Evolutionary conservation across 2,113 vertebrate species (phyloP), one percentile per base, ranked within the genome.

Genomic region (Cervus canadensis): DNA sequence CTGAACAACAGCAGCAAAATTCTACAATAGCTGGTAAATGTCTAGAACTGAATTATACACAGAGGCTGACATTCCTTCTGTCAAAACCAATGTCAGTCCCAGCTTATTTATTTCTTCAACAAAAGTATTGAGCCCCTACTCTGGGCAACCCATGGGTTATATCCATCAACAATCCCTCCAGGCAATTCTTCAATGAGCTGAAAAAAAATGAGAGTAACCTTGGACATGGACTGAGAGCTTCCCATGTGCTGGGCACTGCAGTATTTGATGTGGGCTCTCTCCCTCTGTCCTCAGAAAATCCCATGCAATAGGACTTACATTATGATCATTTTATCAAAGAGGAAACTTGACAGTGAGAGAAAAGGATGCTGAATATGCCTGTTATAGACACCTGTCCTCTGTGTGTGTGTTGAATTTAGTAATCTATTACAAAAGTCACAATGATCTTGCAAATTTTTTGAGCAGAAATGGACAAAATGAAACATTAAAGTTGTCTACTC

Each of bases 391-490:
- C 5, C 11, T 17, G 9, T 5, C 19, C 0, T 40, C 0, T 78
- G 23, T 28, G 88, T 21, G 21, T 82, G 40, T 76, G 84, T 21
- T 59, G 62, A 85, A 87, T 28, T 28, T 45, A 67, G 21, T 57
- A 14, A 57, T 78, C 76, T 82, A 50, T 85, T 36, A 90, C 7
- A 84, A 81, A 83, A 89, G 59, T 52, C 64, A 21, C 26, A 57
- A 87, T 8, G 19, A 16, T 84, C 5, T 8, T n/a, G 26, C 50
- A 45, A 82, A 92, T 25, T 40, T 85, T 85, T 36, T 79, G 54
- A 94, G 62, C 52, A 94, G 30, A 71, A 97, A 89, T 52, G 19
- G 30, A 74, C 78, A 96, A 93, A 95, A 89, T 40, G 62, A 87
- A 86, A 59, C 11, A 13, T 5, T 87, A n/a, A 57, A 26, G 5